Evolutionary conservation across 2,797 vertebrate species (phyloP), one percentile per base, ranked within the genome.

Genomic region (Vireo griseus): DNA sequence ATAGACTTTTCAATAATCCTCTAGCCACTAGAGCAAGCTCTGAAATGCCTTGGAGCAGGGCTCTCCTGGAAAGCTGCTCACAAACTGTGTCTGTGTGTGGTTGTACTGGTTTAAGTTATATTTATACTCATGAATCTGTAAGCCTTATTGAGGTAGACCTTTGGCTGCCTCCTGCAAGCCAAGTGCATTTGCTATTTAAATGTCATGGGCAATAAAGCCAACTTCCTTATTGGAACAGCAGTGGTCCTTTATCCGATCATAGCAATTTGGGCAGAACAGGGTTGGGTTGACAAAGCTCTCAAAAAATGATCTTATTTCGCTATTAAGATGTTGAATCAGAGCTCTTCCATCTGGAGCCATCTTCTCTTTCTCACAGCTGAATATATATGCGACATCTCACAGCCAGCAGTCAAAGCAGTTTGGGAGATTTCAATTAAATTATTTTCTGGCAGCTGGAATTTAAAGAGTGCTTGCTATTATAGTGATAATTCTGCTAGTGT

Each of bases 161-260:
- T 69, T 92, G 62, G 44, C 80, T 93, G 88, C 77, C 68, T 82
- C 74, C 83, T 88, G 67, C 31, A 59, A 90, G 66, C 86, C 86
- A 84, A 91, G 47, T 86, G 31, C 55, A 7, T 47, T 88, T 69
- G 54, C 63, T 90, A 21, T 93, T 94, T 93, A 73, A 95, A 71
- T 88, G 39, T 79, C 71, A 55, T 50, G 48, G 69, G 33, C 22
- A 28, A 33, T 76, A 84, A 92, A 84, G 88, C 51, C 80, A 88
- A 5, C 37, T 78, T 95, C 83, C 62, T 71, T 92, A 50, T 45
- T 66, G 72, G 52, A 63, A 82, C 35, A 77, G 75, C 47, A 51
- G 2, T 44, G 45, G 66, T 68, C 62, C 50, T 88, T 88, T 94
- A 86, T 91, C 68, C 67, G 67, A 85, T 93, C 28, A 10, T 37